phyloP scores from a whole-genome alignment of 1,140 invertebrate species.

The Pogonognathellus flavescens region DNA sequence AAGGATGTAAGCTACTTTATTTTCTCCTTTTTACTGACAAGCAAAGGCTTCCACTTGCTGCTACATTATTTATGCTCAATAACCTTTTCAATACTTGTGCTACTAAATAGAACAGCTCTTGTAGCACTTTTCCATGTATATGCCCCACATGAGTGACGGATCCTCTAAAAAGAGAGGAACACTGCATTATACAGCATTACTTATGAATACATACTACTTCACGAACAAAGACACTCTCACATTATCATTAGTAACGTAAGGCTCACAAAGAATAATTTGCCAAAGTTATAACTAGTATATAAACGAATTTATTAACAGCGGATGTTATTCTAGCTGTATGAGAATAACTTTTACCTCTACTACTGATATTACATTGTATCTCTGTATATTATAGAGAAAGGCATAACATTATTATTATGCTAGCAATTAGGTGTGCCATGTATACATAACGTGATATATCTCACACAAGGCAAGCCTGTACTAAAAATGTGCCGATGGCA shows the following conservation, averaged over 20 bases:
- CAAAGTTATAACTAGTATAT: too few relatives aligned
- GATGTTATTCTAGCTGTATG: too few relatives aligned
- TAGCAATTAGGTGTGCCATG: too few relatives aligned
- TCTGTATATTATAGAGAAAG: too few relatives aligned
- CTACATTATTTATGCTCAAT: slow-evolving; percentile 38
- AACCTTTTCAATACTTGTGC: background rate
- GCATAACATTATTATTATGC: too few relatives aligned
- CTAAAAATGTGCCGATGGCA: too few relatives aligned
- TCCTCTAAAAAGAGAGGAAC: background rate
- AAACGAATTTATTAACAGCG: background rate
- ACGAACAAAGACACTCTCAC: background rate
- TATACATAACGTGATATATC: too few relatives aligned
- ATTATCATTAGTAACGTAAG: too few relatives aligned
- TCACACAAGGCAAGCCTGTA: too few relatives aligned
- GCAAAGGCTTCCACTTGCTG: slow-evolving; percentile 10
- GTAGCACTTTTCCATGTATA: background rate
- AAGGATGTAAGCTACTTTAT: slow-evolving; percentile 5
- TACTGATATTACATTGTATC: background rate
- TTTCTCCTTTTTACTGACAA: slow-evolving; percentile 12
- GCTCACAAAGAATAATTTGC: too few relatives aligned
- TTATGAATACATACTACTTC: background rate
- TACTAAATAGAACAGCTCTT: background rate
- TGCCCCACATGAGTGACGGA: background rate
- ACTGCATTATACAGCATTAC: background rate
- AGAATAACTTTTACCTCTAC: background rate